phyloP scores from a whole-genome alignment of 2,113 vertebrate genomes.

The Entomyzon cyanotis region DNA sequence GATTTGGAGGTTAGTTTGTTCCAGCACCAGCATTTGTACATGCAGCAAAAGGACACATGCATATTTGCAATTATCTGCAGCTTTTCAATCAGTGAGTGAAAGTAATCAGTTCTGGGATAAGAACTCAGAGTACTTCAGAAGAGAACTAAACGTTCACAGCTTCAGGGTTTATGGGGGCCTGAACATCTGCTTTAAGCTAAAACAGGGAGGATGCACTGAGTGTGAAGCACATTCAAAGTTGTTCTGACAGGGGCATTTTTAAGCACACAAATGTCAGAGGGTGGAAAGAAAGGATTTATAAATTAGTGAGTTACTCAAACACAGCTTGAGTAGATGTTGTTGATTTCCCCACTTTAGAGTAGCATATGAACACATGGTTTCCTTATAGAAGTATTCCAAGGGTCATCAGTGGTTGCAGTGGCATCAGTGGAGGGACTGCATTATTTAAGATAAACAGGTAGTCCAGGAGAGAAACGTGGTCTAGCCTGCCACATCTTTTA shows the following conservation, averaged over 20 bases:
- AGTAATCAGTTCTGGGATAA: background rate
- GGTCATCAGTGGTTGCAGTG: background rate
- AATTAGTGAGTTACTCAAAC: background rate
- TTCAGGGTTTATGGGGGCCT: background rate
- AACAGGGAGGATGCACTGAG: background rate
- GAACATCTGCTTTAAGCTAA: background rate
- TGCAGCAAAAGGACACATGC: background rate
- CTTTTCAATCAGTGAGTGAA: background rate
- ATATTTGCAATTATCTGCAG: background rate
- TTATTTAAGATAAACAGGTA: background rate
- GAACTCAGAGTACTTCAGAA: background rate
- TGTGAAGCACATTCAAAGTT: background rate
- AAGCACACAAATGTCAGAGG: background rate
- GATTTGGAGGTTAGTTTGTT: background rate
- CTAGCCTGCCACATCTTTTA: background rate
- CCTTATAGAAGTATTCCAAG: background rate
- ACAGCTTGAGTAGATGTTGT: background rate
- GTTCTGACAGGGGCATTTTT: background rate
- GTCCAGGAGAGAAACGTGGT: background rate
- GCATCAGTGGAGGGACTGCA: background rate
- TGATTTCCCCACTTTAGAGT: background rate
- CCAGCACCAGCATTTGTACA: background rate
- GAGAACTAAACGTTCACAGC: background rate
- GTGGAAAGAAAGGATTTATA: background rate
- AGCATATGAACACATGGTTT: background rate